Percentiles rank a stretch among this genome's conserved stretches.
Evolutionary conservation across 2,888 invertebrate species (phyloP).

Genomic region (Tenthredo amoena): DNA sequence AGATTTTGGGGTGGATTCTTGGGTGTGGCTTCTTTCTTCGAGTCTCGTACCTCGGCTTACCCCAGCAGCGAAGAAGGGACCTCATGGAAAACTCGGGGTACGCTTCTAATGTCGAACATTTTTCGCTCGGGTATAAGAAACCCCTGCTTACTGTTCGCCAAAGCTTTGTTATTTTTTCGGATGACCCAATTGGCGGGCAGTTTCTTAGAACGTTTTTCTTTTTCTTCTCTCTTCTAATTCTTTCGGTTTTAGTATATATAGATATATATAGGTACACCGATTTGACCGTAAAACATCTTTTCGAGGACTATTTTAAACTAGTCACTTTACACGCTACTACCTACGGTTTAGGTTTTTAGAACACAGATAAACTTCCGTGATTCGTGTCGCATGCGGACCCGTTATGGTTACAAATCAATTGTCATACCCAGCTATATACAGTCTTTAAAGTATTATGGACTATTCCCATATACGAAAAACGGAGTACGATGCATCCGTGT

Average conservation of each 20-base stretch:
- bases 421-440: background rate
- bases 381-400: constrained; percentile 11
- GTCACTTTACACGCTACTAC: constrained; percentile 37
- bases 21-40: constrained; percentile 19
- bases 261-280: background rate
- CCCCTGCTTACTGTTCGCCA: background rate
- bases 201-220: constrained; percentile 3
- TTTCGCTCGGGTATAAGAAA: background rate
- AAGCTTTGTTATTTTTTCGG: constrained; percentile 26
- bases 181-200: background rate
- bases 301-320: constrained; percentile 47
- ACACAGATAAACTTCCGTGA: background rate
- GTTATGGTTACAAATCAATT: constrained; percentile 53
- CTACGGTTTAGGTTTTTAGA: constrained; percentile 38
- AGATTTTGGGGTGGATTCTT: constrained; percentile 12
- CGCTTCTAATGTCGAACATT: background rate
- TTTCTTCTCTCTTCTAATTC: constrained; percentile 24
- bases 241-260: background rate
- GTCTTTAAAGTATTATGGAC: background rate
- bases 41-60: background rate
- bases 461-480: background rate
- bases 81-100: background rate
- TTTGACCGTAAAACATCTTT: constrained; percentile 46
- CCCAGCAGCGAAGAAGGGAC: background rate
- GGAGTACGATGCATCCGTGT: background rate